Percentiles rank a stretch among this genome's conserved stretches.
These are phyloP conservation scores for Pempheris klunzingeri DNA, from an alignment of 2,797 vertebrate species.

Conservation along the genomic window DNA sequence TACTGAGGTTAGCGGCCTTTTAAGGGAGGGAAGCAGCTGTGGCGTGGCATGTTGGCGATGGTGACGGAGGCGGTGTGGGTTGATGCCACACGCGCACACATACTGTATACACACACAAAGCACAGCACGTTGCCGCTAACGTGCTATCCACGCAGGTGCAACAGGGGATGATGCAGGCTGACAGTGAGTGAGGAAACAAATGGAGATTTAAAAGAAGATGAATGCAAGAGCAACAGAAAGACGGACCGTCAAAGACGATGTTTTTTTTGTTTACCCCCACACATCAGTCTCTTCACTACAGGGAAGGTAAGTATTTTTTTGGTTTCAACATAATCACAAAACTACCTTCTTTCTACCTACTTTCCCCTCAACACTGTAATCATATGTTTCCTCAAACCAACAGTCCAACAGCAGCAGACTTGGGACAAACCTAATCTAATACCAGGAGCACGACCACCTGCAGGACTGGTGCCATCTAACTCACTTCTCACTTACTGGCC, in stretches of 20 bases:
- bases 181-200: constrained; percentile 54
- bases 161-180: constrained; percentile 22
- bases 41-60: constrained; percentile 14
- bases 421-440: constrained; percentile 28
- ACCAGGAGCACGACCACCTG: background rate
- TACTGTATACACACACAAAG: constrained; percentile 6
- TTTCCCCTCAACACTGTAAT: constrained; percentile 38
- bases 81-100: constrained; percentile 25
- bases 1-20: constrained; percentile 26
- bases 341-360: too few relatives aligned
- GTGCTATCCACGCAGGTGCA: constrained; percentile 34
- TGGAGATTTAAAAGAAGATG: constrained; percentile 21
- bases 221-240: constrained; percentile 22
- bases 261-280: constrained; percentile 27
- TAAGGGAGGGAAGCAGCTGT: constrained; percentile 51
- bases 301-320: constrained; percentile 5
- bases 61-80: constrained; percentile 23
- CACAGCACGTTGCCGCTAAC: constrained; percentile 5
- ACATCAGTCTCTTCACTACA: constrained; percentile 8
- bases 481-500: constrained; percentile 66
- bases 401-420: constrained; percentile 9
- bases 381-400: constrained; percentile 4
- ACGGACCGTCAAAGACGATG: constrained; percentile 32
- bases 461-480: constrained; percentile 8
- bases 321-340: constrained; percentile 23